Base-by-base conservation (phyloP, 2,113 vertebrate species). In the Rhinichthys klamathensis region DNA sequence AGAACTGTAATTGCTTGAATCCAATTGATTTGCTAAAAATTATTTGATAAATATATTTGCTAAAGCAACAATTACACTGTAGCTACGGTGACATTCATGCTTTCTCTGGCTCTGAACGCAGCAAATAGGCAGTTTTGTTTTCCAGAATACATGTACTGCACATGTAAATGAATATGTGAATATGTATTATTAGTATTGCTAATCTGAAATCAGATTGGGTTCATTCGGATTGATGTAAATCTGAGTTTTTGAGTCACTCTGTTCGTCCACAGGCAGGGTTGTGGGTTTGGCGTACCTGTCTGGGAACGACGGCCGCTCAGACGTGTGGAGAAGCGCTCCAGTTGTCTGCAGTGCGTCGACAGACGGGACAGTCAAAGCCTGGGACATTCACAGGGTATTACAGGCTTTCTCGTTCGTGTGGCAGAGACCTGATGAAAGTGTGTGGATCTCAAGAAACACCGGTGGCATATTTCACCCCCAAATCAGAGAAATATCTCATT, bases 351-450 rank as follows among this genome's bases (percentile, higher is more conserved):
- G 96, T 4, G 92, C 93, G 27, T 93, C 95, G 0, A 58, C 92
- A 13, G 95, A 95, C 44, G 92, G 94, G 9, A 94, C 94, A 3
- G 83, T 95, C 63, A 92, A 92, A 88, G 94, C 96, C 3, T 96
- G 95, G 95, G 91, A 92, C 58, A 75, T 95, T 88, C 91, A 90
- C 41, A 94, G 94, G 85, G 95, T 96, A 32, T n/a, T 5, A 12
- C 18, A 38, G 18, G 67, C 35, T 6, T 41, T 11, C 67, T 70
- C 0, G 2, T 70, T 11, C 32, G 12, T 12, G 18, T 61, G 6
- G 63, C 6, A 9, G 15, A 67, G 30, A 35, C 65, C 27, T 32
- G 1, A 35, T 2, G 0, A 21, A 35, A 21, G 65, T 69, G 65
- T 10, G 46, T 15, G 18, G 18, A 69, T 69, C 65, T 32, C 15